These are phyloP conservation scores for Argyrosomus regius DNA, from an alignment of 2,797 vertebrate species.

Conservation along the genomic window DNA sequence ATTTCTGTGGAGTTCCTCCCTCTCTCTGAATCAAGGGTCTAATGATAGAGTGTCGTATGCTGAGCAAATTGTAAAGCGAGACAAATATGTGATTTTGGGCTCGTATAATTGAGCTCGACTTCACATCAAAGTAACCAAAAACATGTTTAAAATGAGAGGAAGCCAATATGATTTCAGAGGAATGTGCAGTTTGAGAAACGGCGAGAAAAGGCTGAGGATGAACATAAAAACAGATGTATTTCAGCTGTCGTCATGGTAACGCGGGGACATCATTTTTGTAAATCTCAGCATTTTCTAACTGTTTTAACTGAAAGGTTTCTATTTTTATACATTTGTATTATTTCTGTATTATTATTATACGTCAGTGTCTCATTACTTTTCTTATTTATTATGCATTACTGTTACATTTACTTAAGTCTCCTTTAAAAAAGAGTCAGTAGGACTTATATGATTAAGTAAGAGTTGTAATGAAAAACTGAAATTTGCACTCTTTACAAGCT, in stretches of 20 bases:
- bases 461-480: too few relatives aligned
- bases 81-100: constrained; percentile 6
- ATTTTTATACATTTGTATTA: not conserved
- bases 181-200: not conserved
- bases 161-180: not conserved
- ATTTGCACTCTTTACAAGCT: too few relatives aligned
- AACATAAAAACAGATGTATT: not conserved
- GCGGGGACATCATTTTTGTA: too few relatives aligned
- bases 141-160: not conserved
- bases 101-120: not conserved
- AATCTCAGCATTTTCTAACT: too few relatives aligned
- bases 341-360: not conserved
- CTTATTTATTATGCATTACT: not conserved
- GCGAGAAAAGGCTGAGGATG: not conserved
- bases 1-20: not conserved
- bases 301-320: too few relatives aligned
- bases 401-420: not conserved
- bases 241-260: too few relatives aligned
- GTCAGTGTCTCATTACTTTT: not conserved
- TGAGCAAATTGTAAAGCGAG: not conserved
- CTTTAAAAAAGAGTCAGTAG: not conserved
- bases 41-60: not conserved
- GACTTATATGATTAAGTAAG: too few relatives aligned
- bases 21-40: not conserved
- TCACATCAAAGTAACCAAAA: constrained; percentile 1